Evolutionary conservation across 2,113 vertebrate genomes (phyloP), one percentile per base, ranked within the genome.

Genomic region (Strigops habroptila): DNA sequence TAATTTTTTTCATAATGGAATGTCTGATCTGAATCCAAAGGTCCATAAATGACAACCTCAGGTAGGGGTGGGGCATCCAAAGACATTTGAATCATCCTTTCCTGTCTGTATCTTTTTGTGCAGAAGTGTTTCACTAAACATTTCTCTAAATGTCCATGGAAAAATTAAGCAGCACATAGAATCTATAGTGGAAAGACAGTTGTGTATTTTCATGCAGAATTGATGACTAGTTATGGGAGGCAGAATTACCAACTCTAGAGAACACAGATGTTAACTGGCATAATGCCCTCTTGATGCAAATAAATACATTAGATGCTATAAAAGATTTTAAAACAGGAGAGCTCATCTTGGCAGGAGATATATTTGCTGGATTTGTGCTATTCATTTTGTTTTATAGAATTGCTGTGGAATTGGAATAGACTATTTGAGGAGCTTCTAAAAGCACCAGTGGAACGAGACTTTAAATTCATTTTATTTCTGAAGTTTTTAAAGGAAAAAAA

Each of bases 241-340:
- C 90, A 94, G 96, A 97, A 97, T 95, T 96, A 97, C 96, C 92
- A 97, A 90, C 93, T 96, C 95, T 83, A 92, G 94, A 97, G 92
- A 97, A 95, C 95, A 97, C 96, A 96, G 96, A 95, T 96, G 95
- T 95, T 96, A 95, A 95, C 95, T 95, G 95, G 92, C 92, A 83
- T 96, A 97, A 97, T 96, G 95, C 93, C 93, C 92, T 95, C 91
- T 86, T 90, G 96, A 95, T 96, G 91, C 96, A 97, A 97, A 96
- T 95, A 97, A 96, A 96, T 96, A 82, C 92, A 95, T 97, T 96
- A 97, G 94, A 90, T 76, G 88, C 88, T 95, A 90, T 96, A 94
- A 91, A 95, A 96, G 97, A 94, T 91, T 95, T 97, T 97, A 96
- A 95, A 96, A 82, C 85, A 87, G 92, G 95, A 96, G 92, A 90